Evolutionary conservation across 2,113 vertebrate species (phyloP).

Genomic region (Limnothrissa miodon): DNA sequence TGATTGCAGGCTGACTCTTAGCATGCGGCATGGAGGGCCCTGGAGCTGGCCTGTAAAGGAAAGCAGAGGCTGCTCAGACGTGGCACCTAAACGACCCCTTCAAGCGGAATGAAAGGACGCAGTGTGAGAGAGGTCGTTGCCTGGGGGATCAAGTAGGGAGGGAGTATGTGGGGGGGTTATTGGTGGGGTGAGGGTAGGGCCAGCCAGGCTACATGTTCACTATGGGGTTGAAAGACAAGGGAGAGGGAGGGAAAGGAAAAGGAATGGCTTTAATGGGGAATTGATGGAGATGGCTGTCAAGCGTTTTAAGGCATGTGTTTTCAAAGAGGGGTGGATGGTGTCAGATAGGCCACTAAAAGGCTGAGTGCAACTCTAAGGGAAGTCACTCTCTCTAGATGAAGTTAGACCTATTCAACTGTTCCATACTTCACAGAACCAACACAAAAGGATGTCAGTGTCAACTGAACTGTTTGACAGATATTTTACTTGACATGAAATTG

Average conservation of each 20-base stretch:
- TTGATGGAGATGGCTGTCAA: constrained; percentile 52
- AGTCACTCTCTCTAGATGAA: constrained; percentile 27
- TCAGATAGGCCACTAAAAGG: neutral
- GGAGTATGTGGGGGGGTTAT: neutral
- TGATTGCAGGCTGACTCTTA: constrained; percentile 47
- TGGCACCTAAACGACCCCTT: constrained; percentile 52
- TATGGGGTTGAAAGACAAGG: neutral
- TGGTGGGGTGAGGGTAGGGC: constrained; percentile 13
- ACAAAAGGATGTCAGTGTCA: neutral
- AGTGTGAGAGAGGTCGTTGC: constrained; percentile 33
- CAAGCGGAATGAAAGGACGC: constrained; percentile 62
- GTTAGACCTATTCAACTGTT: constrained; percentile 37
- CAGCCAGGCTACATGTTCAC: neutral
- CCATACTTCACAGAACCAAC: neutral
- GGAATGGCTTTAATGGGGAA: constrained; percentile 56
- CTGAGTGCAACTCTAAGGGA: constrained; percentile 12
- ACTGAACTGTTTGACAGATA: neutral
- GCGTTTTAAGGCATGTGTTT: constrained; percentile 43
- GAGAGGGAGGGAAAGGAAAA: constrained; percentile 38
- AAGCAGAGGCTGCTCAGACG: constrained; percentile 42
- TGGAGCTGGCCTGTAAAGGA: constrained; percentile 36
- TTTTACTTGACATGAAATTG: neutral
- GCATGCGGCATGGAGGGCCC: constrained; percentile 14
- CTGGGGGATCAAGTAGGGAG: neutral
- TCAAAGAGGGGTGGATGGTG: constrained; percentile 33